Conservation (phyloP, 2,888 invertebrate species). For the Baccha elongata region DNA sequence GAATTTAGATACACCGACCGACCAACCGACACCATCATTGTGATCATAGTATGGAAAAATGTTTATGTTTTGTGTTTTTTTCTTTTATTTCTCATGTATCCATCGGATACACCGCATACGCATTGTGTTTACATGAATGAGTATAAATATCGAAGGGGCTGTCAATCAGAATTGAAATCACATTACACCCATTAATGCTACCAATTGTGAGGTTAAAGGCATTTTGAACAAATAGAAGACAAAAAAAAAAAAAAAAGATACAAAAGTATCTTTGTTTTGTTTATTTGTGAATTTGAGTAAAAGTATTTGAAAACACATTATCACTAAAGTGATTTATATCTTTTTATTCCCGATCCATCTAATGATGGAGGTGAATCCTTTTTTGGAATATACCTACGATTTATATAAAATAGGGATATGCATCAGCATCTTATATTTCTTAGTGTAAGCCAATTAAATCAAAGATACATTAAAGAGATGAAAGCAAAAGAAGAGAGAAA, state of each 20-base stretch:
- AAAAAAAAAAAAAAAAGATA: constrained; percentile 2
- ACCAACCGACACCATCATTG: not conserved
- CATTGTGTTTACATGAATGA: constrained; percentile 55
- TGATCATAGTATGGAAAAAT: not conserved
- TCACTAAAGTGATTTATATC: constrained; percentile 45
- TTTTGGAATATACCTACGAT: constrained; percentile 18
- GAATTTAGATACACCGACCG: constrained; percentile 7
- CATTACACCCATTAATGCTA: constrained; percentile 67
- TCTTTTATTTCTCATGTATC: constrained; percentile 40
- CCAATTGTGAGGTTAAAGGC: constrained; percentile 41
- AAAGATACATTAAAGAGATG: constrained; percentile 15
- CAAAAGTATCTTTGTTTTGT: constrained; percentile 40
- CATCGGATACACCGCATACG: constrained; percentile 42
- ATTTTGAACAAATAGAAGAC: not conserved
- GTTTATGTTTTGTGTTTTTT: constrained; percentile 30
- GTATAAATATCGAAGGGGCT: constrained; percentile 54
- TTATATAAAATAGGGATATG: constrained; percentile 25
- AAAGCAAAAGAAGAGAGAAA: not conserved
- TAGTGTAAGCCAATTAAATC: constrained; percentile 45
- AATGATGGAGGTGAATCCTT: constrained; percentile 50
- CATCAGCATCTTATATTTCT: not conserved
- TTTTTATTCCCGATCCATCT: constrained; percentile 3
- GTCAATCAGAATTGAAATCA: constrained; percentile 72
- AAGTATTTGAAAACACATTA: constrained; percentile 46
- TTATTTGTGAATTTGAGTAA: constrained; percentile 7